Percentiles rank a stretch among this genome's conserved stretches.
These are phyloP conservation scores for Anaspis maculata DNA, from an alignment of 2,888 invertebrate genomes.

Conservation along the genomic window DNA sequence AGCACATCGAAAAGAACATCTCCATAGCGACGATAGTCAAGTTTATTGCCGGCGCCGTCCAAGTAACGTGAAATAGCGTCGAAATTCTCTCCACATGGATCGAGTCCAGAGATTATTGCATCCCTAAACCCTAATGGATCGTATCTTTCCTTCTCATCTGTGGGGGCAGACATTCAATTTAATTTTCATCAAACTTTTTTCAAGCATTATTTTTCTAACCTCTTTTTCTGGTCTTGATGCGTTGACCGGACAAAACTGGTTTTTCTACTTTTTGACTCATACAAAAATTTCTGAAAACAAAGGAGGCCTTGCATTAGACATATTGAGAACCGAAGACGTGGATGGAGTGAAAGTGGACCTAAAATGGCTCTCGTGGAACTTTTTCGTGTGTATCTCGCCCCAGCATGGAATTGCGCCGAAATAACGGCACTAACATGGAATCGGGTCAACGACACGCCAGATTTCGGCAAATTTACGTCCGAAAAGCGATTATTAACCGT, in stretches of 20 bases:
- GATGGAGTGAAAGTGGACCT: slow-evolving; percentile 5
- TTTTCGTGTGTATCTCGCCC: too few relatives aligned
- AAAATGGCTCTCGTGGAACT: too few relatives aligned
- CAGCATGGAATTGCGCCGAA: slow-evolving; percentile 16
- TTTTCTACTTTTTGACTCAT: slow-evolving; percentile 99
- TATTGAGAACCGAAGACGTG: slow-evolving; percentile 1
- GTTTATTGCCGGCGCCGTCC: slow-evolving; percentile 89
- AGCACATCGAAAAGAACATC: slow-evolving; percentile 96
- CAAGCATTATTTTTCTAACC: too few relatives aligned
- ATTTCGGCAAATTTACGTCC: slow-evolving; percentile 7
- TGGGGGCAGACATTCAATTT: slow-evolving; percentile 20
- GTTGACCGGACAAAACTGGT: slow-evolving; percentile 99
- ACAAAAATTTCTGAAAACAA: slow-evolving; percentile 58
- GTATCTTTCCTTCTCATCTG: slow-evolving; percentile 99
- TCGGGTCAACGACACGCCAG: slow-evolving; percentile 32
- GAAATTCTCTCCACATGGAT: slow-evolving; percentile 85
- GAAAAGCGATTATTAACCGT: neutral
- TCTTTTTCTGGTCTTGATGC: slow-evolving; percentile 99
- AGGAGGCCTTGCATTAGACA: slow-evolving; percentile 1
- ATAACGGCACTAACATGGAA: slow-evolving; percentile 26
- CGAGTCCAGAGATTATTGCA: slow-evolving; percentile 89
- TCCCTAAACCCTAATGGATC: slow-evolving; percentile 98
- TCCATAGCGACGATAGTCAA: slow-evolving; percentile 96
- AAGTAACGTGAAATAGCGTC: slow-evolving; percentile 93
- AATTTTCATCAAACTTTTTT: too few relatives aligned